Evolutionary conservation across 2,113 vertebrate genomes (phyloP), one percentile per base, ranked within the genome.

Genomic region (Leptocoma aspasia): DNA sequence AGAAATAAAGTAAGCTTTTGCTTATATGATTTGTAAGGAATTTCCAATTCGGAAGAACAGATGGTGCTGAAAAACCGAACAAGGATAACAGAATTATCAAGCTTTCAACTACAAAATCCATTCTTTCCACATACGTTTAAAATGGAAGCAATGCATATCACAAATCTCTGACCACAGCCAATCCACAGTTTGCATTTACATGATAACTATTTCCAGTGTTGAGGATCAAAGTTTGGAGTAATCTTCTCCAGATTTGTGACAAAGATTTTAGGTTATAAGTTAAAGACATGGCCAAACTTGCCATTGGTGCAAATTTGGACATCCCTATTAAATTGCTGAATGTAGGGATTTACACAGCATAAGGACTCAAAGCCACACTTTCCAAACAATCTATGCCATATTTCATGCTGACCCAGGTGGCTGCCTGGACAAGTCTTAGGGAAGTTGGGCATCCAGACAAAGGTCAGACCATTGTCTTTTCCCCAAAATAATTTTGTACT

Each of bases 11-110:
- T 60, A 96, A 97, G 94, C 90, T 96, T 98, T 97, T 94, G 89
- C 92, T 97, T 72, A 71, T 63, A 75, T 49, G 87, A 95, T 97
- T 96, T 98, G 95, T 97, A 97, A 97, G 95, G 94, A 96, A 97
- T 97, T 97, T 96, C 95, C 94, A 94, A 96, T 97, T 94, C 60
- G 57, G 90, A 98, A 97, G 97, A 98, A 96, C 96, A 98, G 97
- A 98, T 97, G 97, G 96, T 94, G 42, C 86, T 73, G 87, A 98
- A 97, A 97, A 96, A 94, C 35, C 64, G 85, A 95, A 83, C 86
- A 95, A 83, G 82, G 90, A 86, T 94, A 98, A 92, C 96, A 96
- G 96, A 96, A 97, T 97, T 97, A 97, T 81, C 80, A 95, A 93
- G 69, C 59, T 95, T 97, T 97, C 89, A 70, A 86, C 86, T 95